Evolutionary conservation across 2,797 vertebrate species (phyloP), one percentile per base, ranked within the genome.

Genomic region (Tapera naevia): DNA sequence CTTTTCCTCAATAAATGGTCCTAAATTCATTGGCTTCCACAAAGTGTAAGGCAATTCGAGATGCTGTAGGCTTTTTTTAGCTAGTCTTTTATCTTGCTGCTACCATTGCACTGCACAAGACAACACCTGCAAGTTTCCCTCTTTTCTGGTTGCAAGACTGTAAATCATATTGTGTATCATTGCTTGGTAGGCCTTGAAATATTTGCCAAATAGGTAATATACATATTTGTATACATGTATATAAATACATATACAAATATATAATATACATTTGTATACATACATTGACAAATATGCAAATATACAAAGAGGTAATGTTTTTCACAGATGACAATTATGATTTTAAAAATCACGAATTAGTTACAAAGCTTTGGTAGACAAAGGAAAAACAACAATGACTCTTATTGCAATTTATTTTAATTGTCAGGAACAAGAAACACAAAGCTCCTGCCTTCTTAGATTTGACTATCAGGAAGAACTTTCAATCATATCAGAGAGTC

Each of bases 51-150:
- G 2, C 5, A 71, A 86, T 62, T 2, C 64, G 17, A 48, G 50
- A 57, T 1, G 27, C 0, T 2, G 23, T 5, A 21, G 13, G 3
- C n/a, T 30, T 50, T 66, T 88, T 39, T 9, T 5, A 86, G 21
- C 18, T 17, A 39, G 19, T 15, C 30, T 69, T 25, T 67, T 30
- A 7, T 43, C 66, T 46, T 67, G 23, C n/a, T 66, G 57, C 53
- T 71, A n/a, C 32, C 72, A 27, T n/a, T 64, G 30, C 15, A 51
- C 16, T 56, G n/a, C 39, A 39, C 33, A 50, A 6, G 10, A 2
- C 21, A 94, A 14, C 8, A 70, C 7, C 2, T 8, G 7, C 48
- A 76, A 35, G 12, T 57, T 73, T 57, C 32, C 74, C 32, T 74
- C 53, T 66, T 28, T 73, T 33, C 61, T 71, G 18, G 83, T n/a